Base-by-base conservation (phyloP, 1,140 invertebrate genomes). In the Nebria ingens region DNA sequence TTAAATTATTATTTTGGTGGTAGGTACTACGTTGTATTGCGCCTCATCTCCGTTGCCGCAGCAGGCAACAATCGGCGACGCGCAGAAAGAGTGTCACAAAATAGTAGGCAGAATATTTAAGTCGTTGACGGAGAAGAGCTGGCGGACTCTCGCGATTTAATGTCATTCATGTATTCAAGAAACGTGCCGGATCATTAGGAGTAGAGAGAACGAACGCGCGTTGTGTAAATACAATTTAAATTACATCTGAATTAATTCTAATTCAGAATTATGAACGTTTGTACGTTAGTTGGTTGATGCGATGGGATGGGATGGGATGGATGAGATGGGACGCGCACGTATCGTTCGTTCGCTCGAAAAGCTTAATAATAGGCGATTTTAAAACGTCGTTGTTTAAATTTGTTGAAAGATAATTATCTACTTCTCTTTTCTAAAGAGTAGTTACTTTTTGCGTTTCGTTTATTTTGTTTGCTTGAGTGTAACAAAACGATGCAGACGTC, bases 211-310 rank as follows among this genome's bases (percentile, higher is more conserved):
- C n/a, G n/a, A n/a, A n/a, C n/a, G 40, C 6, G 17, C 40, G 40
- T 45, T 45, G n/a, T 45, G 40, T 45, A 45, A 45, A 45, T 45
- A 17, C 40, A 45, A 45, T 45, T 45, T 45, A 45, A 45, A 45
- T 45, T 45, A 45, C 40, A 45, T 17, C 40, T 45, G 40, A 45
- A 45, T 45, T 45, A 45, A 45, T 45, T 45, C 6, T 45, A 45
- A 45, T 45, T 45, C 40, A 17, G 40, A n/a, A n/a, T n/a, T n/a
- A n/a, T n/a, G 40, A 9, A 17, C 40, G 15, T 17, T 17, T 12
- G 9, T 17, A 45, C 40, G 40, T 45, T 45, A 45, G n/a, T n/a
- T n/a, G n/a, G n/a, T n/a, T n/a, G n/a, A n/a, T n/a, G n/a, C n/a
- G n/a, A n/a, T n/a, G n/a, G n/a, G n/a, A n/a, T n/a, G n/a, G n/a